Conservation (phyloP, 2,888 invertebrate species). For the Bimastos eiseni region DNA sequence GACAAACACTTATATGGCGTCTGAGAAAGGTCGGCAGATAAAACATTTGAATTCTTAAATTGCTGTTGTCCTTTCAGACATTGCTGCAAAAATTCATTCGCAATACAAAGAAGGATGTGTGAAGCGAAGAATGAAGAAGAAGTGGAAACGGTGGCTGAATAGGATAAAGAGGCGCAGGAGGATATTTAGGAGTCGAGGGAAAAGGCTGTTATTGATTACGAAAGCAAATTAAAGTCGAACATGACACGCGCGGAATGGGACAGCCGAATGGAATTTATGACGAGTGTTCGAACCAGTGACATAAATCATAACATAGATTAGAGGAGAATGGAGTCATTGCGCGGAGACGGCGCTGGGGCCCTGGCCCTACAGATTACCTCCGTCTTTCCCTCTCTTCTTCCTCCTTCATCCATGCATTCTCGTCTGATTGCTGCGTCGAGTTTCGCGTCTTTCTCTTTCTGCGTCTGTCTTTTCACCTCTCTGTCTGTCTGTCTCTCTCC, state of each 20-base stretch:
- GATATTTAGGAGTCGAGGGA: neutral
- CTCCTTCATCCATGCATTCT: neutral
- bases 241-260: constrained; percentile 13
- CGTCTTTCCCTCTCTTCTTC: neutral
- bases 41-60: constrained; percentile 1
- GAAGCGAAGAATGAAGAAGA: neutral
- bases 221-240: constrained; percentile 21
- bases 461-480: neutral
- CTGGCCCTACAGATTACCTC: neutral
- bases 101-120: neutral
- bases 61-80: neutral
- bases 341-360: neutral
- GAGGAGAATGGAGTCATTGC: neutral
- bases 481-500: neutral
- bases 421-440: constrained; percentile 4
- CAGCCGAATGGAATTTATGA: constrained; percentile 23
- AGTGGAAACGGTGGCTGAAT: neutral
- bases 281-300: constrained; percentile 16
- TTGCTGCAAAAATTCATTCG: neutral
- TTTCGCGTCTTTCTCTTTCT: neutral
- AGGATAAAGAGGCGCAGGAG: neutral
- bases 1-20: neutral
- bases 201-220: constrained; percentile 16
- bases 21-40: neutral
- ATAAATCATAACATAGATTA: constrained; percentile 26